Percentiles rank a stretch among this genome's conserved stretches.
These are phyloP conservation scores for Xerus rutilus DNA, from an alignment of 2,797 vertebrate genomes.

Conservation along the genomic window DNA sequence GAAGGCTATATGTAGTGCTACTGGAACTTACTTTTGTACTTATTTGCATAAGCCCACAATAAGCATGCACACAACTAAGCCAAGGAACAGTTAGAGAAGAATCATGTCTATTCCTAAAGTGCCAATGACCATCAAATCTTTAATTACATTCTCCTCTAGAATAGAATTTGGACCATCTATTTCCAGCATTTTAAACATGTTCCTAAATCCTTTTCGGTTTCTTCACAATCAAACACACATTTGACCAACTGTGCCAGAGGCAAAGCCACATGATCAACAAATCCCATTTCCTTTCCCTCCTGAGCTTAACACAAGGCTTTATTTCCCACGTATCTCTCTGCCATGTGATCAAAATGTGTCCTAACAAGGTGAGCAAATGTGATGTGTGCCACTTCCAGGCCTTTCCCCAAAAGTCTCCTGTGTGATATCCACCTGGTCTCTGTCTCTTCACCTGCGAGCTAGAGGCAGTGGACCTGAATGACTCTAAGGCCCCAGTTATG, in stretches of 20 bases:
- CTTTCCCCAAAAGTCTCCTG: background rate
- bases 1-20: background rate
- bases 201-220: background rate
- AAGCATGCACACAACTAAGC: background rate
- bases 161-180: background rate
- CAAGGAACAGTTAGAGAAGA: background rate
- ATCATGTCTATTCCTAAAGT: background rate
- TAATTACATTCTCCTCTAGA: background rate
- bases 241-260: background rate
- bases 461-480: background rate
- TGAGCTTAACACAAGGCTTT: background rate
- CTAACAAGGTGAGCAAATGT: background rate
- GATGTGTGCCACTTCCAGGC: too few relatives aligned
- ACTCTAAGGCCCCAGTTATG: fast-evolving
- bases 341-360: background rate
- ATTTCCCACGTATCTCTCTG: background rate
- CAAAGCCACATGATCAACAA: background rate
- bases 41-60: background rate
- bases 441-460: background rate
- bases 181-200: background rate
- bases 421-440: background rate
- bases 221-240: background rate
- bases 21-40: background rate
- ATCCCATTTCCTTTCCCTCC: background rate
- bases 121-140: background rate